phyloP scores from a whole-genome alignment of 2,113 vertebrate genomes.

The Gyps fulvus region DNA sequence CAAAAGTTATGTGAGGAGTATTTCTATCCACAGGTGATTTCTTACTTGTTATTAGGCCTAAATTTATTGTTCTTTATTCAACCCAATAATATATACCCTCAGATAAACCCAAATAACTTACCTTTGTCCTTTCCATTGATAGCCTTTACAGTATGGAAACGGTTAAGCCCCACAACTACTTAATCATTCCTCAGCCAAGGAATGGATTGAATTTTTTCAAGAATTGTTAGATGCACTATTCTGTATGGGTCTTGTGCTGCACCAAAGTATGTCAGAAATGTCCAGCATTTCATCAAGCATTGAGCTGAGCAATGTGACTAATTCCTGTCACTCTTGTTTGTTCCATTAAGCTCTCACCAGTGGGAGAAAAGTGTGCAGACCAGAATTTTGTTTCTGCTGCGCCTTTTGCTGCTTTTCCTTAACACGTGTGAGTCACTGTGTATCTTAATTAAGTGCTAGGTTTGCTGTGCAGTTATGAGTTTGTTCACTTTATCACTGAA shows the following conservation, averaged over 20 bases:
- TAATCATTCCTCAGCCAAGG: neutral
- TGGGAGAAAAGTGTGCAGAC: neutral
- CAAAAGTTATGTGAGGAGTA: neutral
- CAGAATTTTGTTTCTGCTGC: neutral
- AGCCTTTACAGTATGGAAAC: neutral
- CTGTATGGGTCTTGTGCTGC: neutral
- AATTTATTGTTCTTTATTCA: neutral
- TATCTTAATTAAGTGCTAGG: neutral
- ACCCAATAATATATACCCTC: neutral
- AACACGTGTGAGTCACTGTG: rapidly evolving
- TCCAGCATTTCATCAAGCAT: neutral
- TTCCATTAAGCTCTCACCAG: neutral
- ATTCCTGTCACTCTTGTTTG: neutral
- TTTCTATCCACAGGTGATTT: neutral
- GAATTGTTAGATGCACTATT: neutral
- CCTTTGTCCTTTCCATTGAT: neutral
- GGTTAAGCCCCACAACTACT: neutral
- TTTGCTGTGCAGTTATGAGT: neutral
- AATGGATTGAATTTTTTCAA: neutral
- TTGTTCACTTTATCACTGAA: neutral
- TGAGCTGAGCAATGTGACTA: neutral
- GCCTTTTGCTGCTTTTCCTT: neutral
- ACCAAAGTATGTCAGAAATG: neutral
- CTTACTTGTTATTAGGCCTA: neutral
- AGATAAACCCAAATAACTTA: neutral